Conservation (phyloP, 2,888 invertebrate genomes). For the Rhagium mordax region DNA sequence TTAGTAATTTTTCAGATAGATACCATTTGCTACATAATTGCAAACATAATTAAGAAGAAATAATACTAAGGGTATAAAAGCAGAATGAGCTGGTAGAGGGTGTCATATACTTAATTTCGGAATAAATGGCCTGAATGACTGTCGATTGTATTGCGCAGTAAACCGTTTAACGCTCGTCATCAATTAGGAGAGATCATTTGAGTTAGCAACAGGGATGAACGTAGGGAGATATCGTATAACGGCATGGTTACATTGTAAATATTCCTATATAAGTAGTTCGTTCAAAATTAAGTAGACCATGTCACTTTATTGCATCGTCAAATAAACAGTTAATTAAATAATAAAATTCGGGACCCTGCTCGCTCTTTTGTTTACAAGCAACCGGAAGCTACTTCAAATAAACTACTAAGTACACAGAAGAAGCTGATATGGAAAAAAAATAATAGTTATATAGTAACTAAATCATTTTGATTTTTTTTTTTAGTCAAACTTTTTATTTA, state of each 20-base stretch:
- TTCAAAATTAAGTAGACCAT: conserved; percentile 45
- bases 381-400: neutral
- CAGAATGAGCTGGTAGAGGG: conserved; percentile 7
- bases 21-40: too few species aligned
- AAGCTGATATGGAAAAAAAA: too few species aligned
- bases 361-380: neutral
- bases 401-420: neutral
- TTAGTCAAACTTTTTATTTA: too few species aligned
- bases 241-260: conserved; percentile 48
- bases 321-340: conserved; percentile 42
- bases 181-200: conserved; percentile 49
- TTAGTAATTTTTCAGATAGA: too few species aligned
- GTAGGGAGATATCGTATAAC: conserved; percentile 37
- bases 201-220: conserved; percentile 45
- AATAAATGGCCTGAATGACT: conserved; percentile 41
- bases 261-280: conserved; percentile 40
- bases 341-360: conserved; percentile 14
- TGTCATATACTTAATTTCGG: conserved; percentile 41
- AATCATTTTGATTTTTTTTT: too few species aligned
- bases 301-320: conserved; percentile 42
- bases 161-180: conserved; percentile 47
- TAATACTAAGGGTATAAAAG: conserved; percentile 6
- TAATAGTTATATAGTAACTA: too few species aligned
- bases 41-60: conserved; percentile 8
- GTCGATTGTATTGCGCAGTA: conserved; percentile 39